Base-by-base conservation (phyloP, 64 coral and sea anemone species). In the Dendrophyllia cribrosa region DNA sequence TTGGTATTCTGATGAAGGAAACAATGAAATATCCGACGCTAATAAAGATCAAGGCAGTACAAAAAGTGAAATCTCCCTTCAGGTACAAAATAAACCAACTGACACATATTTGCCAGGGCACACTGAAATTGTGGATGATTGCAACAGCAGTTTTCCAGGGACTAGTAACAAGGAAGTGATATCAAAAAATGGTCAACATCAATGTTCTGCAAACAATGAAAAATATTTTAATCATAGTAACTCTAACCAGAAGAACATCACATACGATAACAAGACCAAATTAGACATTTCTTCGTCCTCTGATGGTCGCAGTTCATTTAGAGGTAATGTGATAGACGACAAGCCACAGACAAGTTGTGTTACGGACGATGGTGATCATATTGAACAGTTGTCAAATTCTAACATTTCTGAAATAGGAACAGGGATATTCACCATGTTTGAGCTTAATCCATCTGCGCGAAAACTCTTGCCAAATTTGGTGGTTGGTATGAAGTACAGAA, bases 361-460 rank as follows among this genome's bases (percentile, higher is more conserved):
- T 67, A 4, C 2, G 3, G 58, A 34, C 58, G 47, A 34, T 59
- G 4, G 34, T 77, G 46, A 50, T 55, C 3, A 69, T 67, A 3
- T 14, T 63, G 58, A 44, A 65, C 53, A 83, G 4, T 24, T 43
- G 2, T 34, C 34, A 83, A 74, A 22, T 43, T 66, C 2, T 74
- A 63, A 83, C 20, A 13, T 67, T 24, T 23, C 16, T 17, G 53
- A 84, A 7, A 52, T 17, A 22, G 92, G 46, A 26, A 9, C 66
- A 24, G 92, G 72, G 14, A 15, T 15, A 43, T 94, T 94, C 19
- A 83, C 92, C n/a, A 74, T 94, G 78, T 94, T 94, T 89, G 92
- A 94, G 82, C 24, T 94, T 24, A 94, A 94, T 58, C 86, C 62
- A 22, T 62, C 23, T 58, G 92, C 86, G 48, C 44, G 19, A 12